phyloP scores from a whole-genome alignment of 1,140 invertebrate species.

The Bursaphelenchus mucronatus region DNA sequence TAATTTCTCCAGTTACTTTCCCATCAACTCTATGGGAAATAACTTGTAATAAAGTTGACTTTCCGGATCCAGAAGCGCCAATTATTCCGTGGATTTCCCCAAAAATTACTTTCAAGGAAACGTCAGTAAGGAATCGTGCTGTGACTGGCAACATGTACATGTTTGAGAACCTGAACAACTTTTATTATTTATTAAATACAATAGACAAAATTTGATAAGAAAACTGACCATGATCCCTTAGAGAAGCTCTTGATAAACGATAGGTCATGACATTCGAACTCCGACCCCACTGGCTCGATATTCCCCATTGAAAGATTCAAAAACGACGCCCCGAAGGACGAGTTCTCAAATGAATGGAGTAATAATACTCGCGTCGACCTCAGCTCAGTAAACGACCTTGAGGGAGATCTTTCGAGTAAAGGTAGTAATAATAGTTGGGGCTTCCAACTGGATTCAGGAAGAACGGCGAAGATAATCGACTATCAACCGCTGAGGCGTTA shows the following conservation, averaged over 20 bases:
- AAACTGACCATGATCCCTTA: constrained; percentile 25
- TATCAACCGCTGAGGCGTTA: too few relatives aligned
- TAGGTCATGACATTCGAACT: constrained; percentile 7
- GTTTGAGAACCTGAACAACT: constrained; percentile 29
- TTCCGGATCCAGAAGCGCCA: constrained; percentile 27
- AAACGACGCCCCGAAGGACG: background rate
- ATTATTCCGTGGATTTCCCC: constrained; percentile 34
- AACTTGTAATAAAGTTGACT: constrained; percentile 29
- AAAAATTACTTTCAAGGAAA: constrained; percentile 22
- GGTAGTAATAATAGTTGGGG: too few relatives aligned
- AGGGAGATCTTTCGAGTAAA: too few relatives aligned
- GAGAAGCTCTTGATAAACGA: constrained; percentile 23
- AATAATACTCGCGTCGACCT: too few relatives aligned
- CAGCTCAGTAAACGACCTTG: too few relatives aligned
- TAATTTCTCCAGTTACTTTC: constrained; percentile 22
- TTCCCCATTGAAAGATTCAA: constrained; percentile 1
- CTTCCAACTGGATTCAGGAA: too few relatives aligned
- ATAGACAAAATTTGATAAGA: background rate
- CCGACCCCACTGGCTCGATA: constrained; percentile 9
- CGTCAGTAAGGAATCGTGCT: constrained; percentile 29
- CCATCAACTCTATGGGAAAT: constrained; percentile 24
- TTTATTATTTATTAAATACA: too few relatives aligned
- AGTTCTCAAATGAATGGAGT: too few relatives aligned
- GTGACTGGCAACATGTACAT: constrained; percentile 32
- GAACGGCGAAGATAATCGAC: too few relatives aligned